Conservation (phyloP, 1,140 invertebrate genomes). For the Hyles vespertilio region DNA sequence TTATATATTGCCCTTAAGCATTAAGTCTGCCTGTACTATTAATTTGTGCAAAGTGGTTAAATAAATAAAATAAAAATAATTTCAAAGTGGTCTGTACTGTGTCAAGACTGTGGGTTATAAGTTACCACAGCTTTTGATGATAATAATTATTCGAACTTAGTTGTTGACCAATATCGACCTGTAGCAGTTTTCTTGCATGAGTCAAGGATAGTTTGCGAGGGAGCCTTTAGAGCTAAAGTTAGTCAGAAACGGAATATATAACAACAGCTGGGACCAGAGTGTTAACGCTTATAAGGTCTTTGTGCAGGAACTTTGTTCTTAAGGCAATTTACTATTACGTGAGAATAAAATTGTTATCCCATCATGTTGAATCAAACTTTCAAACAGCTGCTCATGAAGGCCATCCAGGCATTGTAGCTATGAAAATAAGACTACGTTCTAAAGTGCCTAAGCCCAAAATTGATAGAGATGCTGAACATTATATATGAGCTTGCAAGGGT, state of each 20-base stretch:
- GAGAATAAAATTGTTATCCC: conserved; percentile 42
- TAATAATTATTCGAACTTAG: too few species aligned
- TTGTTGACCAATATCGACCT: too few species aligned
- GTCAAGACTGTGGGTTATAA: too few species aligned
- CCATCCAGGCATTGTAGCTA: conserved; percentile 73
- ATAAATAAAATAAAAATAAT: too few species aligned
- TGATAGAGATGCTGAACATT: conserved; percentile 65
- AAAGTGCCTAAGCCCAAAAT: conserved; percentile 35
- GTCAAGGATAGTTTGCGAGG: too few species aligned
- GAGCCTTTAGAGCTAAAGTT: too few species aligned
- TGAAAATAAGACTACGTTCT: conserved; percentile 72
- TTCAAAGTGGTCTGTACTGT: too few species aligned
- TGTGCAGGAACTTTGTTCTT: conserved; percentile 22
- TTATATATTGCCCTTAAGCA: neutral
- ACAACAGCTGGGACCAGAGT: conserved; percentile 17
- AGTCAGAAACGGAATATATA: too few species aligned
- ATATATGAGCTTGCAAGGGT: conserved; percentile 37
- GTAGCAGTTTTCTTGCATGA: too few species aligned
- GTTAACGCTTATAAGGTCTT: conserved; percentile 22
- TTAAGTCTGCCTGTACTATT: too few species aligned
- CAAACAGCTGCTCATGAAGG: conserved; percentile 59
- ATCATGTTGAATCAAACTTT: conserved; percentile 25
- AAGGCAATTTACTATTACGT: conserved; percentile 19
- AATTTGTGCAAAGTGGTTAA: too few species aligned
- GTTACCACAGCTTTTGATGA: too few species aligned